Evolutionary conservation across 2,113 vertebrate genomes (phyloP).

Genomic region (Pollachius pollachius): DNA sequence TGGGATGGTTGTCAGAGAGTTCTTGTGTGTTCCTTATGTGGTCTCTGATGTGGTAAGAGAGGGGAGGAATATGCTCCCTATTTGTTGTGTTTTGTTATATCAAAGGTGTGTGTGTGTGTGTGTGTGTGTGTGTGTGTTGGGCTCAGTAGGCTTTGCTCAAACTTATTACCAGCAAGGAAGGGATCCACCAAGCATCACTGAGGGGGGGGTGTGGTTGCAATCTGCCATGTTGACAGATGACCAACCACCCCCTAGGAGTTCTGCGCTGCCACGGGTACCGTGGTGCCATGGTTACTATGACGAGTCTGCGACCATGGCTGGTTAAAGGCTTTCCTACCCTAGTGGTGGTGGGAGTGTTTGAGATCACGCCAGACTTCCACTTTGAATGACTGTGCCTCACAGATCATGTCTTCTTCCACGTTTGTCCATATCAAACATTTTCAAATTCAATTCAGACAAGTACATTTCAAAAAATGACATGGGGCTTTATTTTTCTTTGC

Average conservation of each 20-base stretch:
- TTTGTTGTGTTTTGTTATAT: conserved; percentile 7
- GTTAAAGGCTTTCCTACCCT: no score
- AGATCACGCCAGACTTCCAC: conserved; percentile 59
- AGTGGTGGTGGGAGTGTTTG: conserved; percentile 22
- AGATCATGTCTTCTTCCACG: conserved; percentile 31
- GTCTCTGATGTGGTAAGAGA: conserved; percentile 37
- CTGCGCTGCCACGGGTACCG: no score
- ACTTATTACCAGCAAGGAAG: conserved; percentile 26
- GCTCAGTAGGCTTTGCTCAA: conserved; percentile 22
- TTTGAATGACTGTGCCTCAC: conserved; percentile 49
- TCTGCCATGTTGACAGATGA: no score
- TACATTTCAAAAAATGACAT: neutral
- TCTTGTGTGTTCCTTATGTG: conserved; percentile 19
- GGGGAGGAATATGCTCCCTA: conserved; percentile 5
- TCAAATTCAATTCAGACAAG: neutral
- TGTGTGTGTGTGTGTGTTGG: conserved; percentile 15
- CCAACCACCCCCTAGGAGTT: no score
- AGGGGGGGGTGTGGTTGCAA: no score
- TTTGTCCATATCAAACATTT: conserved; percentile 1
- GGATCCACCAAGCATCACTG: conserved; percentile 20
- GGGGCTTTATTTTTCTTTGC: neutral
- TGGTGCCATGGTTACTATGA: no score
- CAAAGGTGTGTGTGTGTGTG: conserved; percentile 14
- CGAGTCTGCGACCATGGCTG: no score
- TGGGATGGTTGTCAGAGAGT: neutral